Evolutionary conservation across 2,797 vertebrate genomes (phyloP).

Genomic region (Leptoclinus maculatus): DNA sequence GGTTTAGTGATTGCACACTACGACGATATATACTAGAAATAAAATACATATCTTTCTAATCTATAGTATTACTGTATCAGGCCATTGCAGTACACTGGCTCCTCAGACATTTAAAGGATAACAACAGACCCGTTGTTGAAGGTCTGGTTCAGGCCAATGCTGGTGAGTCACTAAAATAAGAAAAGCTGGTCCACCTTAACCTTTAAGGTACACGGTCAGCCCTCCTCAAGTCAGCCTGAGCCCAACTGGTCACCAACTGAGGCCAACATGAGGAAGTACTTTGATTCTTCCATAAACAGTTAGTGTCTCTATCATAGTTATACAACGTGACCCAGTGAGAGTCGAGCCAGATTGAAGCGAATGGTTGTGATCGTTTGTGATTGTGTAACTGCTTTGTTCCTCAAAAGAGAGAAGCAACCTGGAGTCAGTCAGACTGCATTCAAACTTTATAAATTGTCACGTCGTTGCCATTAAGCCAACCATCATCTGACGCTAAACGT

Average conservation of each 20-base stretch:
- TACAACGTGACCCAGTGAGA: not conserved
- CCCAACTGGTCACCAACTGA: not conserved
- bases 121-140: too few relatives aligned
- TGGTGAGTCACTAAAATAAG: not conserved
- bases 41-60: not conserved
- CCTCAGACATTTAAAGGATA: not conserved
- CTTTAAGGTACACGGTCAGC: not conserved
- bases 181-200: not conserved
- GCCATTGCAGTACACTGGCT: not conserved
- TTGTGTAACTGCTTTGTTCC: not conserved
- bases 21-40: not conserved
- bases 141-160: too few relatives aligned
- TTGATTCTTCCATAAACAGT: not conserved
- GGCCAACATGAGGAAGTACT: not conserved
- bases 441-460: slow-evolving; percentile 82
- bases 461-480: slow-evolving; percentile 86
- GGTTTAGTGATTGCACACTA: not conserved
- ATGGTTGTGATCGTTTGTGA: not conserved
- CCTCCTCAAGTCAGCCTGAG: not conserved
- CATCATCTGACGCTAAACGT: slow-evolving; percentile 84
- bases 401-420: slow-evolving; percentile 53
- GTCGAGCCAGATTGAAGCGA: not conserved
- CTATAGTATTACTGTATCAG: not conserved
- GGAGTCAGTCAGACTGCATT: slow-evolving; percentile 69
- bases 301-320: not conserved